Percentiles rank a stretch among this genome's conserved stretches.
Conservation (phyloP, 2,113 vertebrate species). For the Seriola aureovittata region DNA sequence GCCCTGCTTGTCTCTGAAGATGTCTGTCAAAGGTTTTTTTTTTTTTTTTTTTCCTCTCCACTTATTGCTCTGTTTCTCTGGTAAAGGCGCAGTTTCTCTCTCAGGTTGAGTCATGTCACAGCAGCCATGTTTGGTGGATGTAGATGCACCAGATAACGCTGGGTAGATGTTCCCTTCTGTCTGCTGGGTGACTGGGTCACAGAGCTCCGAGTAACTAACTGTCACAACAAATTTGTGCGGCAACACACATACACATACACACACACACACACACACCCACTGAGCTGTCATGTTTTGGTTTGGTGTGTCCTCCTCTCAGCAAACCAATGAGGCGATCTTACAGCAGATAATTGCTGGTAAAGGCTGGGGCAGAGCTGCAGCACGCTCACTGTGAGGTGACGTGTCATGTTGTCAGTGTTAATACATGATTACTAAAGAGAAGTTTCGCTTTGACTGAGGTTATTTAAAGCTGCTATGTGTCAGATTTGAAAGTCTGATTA, state of each 20-base stretch:
- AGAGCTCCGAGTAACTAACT: constrained; percentile 25
- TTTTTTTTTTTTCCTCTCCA: neutral
- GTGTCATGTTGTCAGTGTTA: neutral
- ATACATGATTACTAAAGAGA: too few species aligned
- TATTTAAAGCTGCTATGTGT: too few species aligned
- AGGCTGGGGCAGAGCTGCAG: neutral
- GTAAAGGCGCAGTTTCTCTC: neutral
- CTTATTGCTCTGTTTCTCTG: neutral
- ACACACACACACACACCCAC: neutral
- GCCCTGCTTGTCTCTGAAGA: constrained; percentile 11
- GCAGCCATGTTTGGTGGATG: neutral
- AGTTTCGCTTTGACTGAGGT: too few species aligned
- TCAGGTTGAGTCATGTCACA: constrained; percentile 10
- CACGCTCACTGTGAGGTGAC: neutral
- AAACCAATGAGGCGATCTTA: neutral
- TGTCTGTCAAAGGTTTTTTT: neutral
- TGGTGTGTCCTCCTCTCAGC: neutral
- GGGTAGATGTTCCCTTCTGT: neutral
- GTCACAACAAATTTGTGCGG: constrained; percentile 34
- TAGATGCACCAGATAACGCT: constrained; percentile 2
- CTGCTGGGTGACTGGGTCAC: constrained; percentile 30
- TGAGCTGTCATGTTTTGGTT: constrained; percentile 6
- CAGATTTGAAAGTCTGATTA: too few species aligned
- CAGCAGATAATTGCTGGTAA: constrained; percentile 7
- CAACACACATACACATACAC: neutral